phyloP scores from a whole-genome alignment of 2,113 vertebrate species.

The Ranitomeya variabilis region DNA sequence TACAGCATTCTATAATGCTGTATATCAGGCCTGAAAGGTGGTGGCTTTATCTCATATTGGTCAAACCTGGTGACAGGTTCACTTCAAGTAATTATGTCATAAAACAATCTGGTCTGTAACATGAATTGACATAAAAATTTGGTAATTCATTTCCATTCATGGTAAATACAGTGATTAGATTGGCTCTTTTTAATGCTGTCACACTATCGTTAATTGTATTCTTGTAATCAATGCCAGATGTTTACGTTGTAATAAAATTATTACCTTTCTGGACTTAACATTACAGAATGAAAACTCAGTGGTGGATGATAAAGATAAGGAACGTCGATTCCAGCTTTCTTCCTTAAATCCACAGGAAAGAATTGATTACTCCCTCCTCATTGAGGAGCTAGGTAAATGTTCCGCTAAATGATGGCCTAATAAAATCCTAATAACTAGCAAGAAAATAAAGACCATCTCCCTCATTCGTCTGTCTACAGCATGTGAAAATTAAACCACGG shows the following conservation, averaged over 20 bases:
- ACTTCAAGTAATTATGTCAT: background rate
- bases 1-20: no score
- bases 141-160: background rate
- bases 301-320: constrained; percentile 66
- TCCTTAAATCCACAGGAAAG: constrained; percentile 95
- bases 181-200: no score
- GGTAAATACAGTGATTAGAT: background rate
- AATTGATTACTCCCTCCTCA: constrained; percentile 93
- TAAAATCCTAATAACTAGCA: no score
- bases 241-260: background rate
- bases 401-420: background rate
- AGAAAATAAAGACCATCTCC: no score
- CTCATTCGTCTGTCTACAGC: no score
- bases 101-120: background rate
- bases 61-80: no score
- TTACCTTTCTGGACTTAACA: background rate
- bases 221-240: background rate
- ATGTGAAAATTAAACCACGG: no score
- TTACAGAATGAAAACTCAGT: constrained; percentile 18
- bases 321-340: constrained; percentile 89
- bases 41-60: no score
- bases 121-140: background rate
- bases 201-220: background rate
- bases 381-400: constrained; percentile 89
- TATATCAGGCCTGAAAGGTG: no score